Conservation (phyloP, 2,113 vertebrate genomes). For the Abramis brama region DNA sequence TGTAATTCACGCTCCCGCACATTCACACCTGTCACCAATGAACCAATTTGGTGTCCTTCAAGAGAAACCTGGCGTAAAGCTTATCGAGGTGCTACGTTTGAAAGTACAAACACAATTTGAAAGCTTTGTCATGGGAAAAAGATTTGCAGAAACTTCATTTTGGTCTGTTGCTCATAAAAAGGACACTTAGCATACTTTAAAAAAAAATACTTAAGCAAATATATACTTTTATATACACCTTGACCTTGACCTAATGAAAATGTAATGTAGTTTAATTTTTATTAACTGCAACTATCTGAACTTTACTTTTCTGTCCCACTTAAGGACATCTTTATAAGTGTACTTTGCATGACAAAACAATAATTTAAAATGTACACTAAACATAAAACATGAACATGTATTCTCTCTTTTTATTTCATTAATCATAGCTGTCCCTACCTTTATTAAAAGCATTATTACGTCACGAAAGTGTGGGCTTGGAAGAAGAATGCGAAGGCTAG, state of each 20-base stretch:
- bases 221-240: no score
- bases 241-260: no score
- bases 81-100: neutral
- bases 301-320: neutral
- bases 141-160: neutral
- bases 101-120: neutral
- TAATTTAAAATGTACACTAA: no score
- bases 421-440: no score
- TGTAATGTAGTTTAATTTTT: no score
- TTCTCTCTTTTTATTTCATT: no score
- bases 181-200: neutral
- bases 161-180: neutral
- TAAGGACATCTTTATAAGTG: no score
- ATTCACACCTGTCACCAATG: conserved; percentile 5
- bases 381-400: no score
- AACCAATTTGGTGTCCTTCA: neutral
- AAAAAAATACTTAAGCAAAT: neutral
- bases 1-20: neutral
- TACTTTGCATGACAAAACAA: no score
- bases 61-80: neutral
- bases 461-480: no score
- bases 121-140: neutral
- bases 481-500: no score
- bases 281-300: neutral
- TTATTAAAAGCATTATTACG: no score